phyloP scores from a whole-genome alignment of 2,113 vertebrate genomes.

The Oplegnathus fasciatus region DNA sequence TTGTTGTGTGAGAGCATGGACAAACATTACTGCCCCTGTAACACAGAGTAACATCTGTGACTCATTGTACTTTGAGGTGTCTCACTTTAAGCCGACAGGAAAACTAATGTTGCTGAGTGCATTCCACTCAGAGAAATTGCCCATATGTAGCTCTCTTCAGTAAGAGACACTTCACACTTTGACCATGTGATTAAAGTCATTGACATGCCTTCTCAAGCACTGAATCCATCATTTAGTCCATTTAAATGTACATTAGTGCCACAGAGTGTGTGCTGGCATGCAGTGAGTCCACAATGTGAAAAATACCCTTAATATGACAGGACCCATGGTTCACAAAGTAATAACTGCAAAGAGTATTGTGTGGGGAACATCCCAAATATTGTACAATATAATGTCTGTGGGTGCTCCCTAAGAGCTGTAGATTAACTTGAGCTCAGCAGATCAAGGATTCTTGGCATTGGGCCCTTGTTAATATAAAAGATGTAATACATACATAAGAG shows the following conservation, averaged over 20 bases:
- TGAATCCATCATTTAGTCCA: not conserved
- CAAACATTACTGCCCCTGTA: not conserved
- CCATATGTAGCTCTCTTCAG: not conserved
- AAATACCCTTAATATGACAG: conserved; percentile 7
- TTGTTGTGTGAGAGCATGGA: not conserved
- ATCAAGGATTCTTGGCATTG: conserved; percentile 8
- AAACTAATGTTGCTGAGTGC: not conserved
- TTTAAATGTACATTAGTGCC: conserved; percentile 4
- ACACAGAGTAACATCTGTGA: not conserved
- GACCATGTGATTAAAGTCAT: conserved; percentile 4
- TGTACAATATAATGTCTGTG: conserved; percentile 12
- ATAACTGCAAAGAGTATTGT: conserved; percentile 20
- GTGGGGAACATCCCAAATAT: conserved; percentile 25
- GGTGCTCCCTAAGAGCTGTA: conserved; percentile 22
- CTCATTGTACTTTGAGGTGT: not conserved
- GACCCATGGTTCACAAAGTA: conserved; percentile 7
- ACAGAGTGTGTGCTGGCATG: not conserved
- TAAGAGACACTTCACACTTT: not conserved
- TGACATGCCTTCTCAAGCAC: not conserved
- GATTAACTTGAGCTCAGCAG: conserved; percentile 28
- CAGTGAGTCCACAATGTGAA: conserved; percentile 1
- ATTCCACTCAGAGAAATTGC: not conserved
- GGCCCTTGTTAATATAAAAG: conserved; percentile 24
- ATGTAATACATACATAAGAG: conserved; percentile 30
- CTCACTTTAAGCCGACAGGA: not conserved